Evolutionary conservation across 2,888 invertebrate genomes (phyloP).

Genomic region (Cataglyphis livida): DNA sequence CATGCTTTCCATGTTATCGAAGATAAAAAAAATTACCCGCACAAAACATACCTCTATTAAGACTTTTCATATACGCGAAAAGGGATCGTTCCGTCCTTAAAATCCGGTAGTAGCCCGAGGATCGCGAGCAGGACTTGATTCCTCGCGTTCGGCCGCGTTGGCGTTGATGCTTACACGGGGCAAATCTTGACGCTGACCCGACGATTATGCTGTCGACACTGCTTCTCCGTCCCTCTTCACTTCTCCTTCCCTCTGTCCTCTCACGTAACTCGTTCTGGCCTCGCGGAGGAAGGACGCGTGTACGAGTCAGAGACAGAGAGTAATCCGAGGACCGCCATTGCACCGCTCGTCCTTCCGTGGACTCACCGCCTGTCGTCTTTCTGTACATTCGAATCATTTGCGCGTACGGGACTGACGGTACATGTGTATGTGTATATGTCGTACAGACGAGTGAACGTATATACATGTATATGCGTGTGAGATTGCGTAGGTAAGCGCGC

Average conservation of each 20-base stretch:
- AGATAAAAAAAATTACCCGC: background rate
- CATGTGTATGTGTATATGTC: background rate
- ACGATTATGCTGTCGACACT: slow-evolving; percentile 84
- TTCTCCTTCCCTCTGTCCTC: slow-evolving; percentile 36
- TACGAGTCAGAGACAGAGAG: slow-evolving; percentile 71
- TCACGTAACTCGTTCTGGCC: background rate
- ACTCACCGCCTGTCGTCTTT: slow-evolving; percentile 63
- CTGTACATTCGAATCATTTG: slow-evolving; percentile 77
- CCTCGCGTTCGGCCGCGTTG: slow-evolving; percentile 63
- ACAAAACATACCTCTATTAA: background rate
- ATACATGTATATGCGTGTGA: slow-evolving; percentile 21
- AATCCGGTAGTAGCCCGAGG: slow-evolving; percentile 53
- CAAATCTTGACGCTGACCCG: slow-evolving; percentile 73
- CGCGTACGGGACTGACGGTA: slow-evolving; percentile 65
- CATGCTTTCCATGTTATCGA: background rate
- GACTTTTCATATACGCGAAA: background rate
- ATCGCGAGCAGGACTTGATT: slow-evolving; percentile 36
- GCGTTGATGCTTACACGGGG: slow-evolving; percentile 66
- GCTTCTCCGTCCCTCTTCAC: slow-evolving; percentile 63
- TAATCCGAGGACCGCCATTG: slow-evolving; percentile 75
- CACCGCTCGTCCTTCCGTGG: slow-evolving; percentile 59
- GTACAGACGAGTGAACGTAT: slow-evolving; percentile 2
- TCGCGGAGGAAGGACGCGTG: slow-evolving; percentile 58
- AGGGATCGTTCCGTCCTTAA: slow-evolving; percentile 9
- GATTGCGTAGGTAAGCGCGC: slow-evolving; percentile 76